A percentile compares a stretch with the other conserved stretches of the same genome.
Evolutionary conservation across 2,797 vertebrate species (phyloP).

Genomic region (Valencia hispanica): DNA sequence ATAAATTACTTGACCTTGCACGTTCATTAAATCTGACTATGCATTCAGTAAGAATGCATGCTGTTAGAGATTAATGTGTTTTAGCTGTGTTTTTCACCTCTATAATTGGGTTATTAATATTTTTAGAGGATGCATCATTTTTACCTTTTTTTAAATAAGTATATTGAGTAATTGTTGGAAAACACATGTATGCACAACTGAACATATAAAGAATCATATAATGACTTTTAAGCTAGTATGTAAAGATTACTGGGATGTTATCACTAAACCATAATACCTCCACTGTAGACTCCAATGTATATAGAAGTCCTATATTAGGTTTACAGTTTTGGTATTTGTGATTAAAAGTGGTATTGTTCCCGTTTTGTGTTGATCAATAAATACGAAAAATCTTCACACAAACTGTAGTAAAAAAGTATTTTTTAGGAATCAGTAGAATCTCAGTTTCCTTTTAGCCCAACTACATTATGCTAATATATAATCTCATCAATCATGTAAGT

Average conservation of each 20-base stretch:
- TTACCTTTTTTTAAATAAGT: background rate
- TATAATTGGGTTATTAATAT: background rate
- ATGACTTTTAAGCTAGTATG: background rate
- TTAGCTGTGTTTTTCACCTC: background rate
- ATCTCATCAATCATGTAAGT: constrained; percentile 1
- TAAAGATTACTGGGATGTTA: background rate
- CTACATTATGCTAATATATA: background rate
- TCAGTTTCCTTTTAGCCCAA: too few relatives aligned
- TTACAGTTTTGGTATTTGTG: background rate
- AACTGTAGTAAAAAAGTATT: background rate
- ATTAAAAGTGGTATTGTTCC: background rate
- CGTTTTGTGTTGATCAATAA: background rate
- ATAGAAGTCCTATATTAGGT: background rate
- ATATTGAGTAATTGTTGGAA: background rate
- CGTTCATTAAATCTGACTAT: background rate
- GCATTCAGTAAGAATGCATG: background rate
- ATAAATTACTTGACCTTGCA: background rate
- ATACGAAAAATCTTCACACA: background rate
- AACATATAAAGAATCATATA: background rate
- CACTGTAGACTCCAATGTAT: background rate
- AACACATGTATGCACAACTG: background rate
- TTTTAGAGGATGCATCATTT: background rate
- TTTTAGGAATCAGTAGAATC: background rate
- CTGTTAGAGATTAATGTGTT: background rate
- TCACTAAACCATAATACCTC: background rate